A percentile compares a stretch with the other conserved stretches of the same genome.
Evolutionary conservation across 2,888 invertebrate species (phyloP).

Genomic region (Tyria jacobaeae): DNA sequence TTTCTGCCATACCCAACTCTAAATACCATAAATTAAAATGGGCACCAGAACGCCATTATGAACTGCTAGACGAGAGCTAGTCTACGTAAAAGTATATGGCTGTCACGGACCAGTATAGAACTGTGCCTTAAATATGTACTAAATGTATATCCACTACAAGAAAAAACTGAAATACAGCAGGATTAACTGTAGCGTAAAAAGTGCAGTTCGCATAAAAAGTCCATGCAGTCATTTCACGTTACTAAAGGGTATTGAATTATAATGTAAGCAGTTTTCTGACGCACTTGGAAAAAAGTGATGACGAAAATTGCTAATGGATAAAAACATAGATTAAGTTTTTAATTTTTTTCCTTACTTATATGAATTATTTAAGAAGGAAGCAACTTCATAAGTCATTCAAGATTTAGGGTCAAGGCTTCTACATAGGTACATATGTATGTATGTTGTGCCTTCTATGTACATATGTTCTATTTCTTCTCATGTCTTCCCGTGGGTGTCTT

Average conservation of each 20-base stretch:
- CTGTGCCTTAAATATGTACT: not conserved
- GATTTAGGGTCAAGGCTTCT: too few relatives aligned
- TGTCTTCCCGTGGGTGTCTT: too few relatives aligned
- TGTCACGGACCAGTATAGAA: not conserved
- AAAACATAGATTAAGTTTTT: not conserved
- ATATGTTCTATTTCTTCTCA: too few relatives aligned
- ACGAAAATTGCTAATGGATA: constrained; percentile 1
- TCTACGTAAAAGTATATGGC: too few relatives aligned
- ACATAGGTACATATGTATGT: too few relatives aligned
- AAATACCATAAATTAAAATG: too few relatives aligned
- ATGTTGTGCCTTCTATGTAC: too few relatives aligned
- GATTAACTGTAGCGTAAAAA: constrained; percentile 2
- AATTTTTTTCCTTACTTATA: not conserved
- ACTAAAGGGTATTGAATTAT: constrained; percentile 27
- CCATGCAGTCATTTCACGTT: constrained; percentile 6
- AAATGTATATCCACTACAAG: not conserved
- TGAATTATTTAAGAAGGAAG: too few relatives aligned
- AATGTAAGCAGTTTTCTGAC: constrained; percentile 13
- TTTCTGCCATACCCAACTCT: too few relatives aligned
- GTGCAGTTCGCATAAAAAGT: not conserved
- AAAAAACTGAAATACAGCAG: not conserved
- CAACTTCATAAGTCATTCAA: too few relatives aligned
- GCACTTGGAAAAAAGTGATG: constrained; percentile 16
- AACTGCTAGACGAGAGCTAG: too few relatives aligned
- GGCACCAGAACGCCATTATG: too few relatives aligned